Percentiles rank a stretch among this genome's conserved stretches.
phyloP scores from a whole-genome alignment of 2,113 vertebrate genomes.

The Chaenocephalus aceratus region DNA sequence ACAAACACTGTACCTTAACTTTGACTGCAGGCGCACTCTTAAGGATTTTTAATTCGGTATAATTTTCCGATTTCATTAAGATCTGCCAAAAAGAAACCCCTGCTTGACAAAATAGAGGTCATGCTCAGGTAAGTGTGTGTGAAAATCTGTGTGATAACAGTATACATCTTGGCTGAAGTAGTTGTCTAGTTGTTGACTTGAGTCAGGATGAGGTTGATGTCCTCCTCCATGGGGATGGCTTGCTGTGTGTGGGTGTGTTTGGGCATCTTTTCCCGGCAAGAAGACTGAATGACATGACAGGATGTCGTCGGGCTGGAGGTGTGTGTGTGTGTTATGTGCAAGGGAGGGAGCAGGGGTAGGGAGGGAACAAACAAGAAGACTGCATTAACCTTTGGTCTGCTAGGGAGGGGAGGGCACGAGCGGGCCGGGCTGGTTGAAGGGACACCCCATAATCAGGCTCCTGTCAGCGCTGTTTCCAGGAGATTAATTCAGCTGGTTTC shows the following conservation, averaged over 20 bases:
- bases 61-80: neutral
- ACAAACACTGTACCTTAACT: neutral
- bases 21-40: neutral
- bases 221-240: constrained; percentile 25
- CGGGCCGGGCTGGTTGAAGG: constrained; percentile 74
- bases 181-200: constrained; percentile 87
- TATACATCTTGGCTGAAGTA: constrained; percentile 78
- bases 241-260: constrained; percentile 25
- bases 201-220: constrained; percentile 86
- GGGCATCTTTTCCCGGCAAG: constrained; percentile 39
- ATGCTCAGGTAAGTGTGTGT: neutral
- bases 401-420: constrained; percentile 77
- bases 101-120: neutral
- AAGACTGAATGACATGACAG: constrained; percentile 40
- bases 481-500: constrained; percentile 86
- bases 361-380: constrained; percentile 82
- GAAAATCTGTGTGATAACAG: constrained; percentile 30
- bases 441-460: constrained; percentile 85
- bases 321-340: constrained; percentile 77
- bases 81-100: neutral
- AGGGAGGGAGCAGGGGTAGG: constrained; percentile 79
- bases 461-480: constrained; percentile 82
- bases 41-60: neutral
- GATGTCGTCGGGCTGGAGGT: constrained; percentile 44
- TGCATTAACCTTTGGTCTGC: constrained; percentile 86